These are phyloP conservation scores for Porites cylindrica DNA, from an alignment of 92 coral and sea anemone species.

Conservation along the genomic window DNA sequence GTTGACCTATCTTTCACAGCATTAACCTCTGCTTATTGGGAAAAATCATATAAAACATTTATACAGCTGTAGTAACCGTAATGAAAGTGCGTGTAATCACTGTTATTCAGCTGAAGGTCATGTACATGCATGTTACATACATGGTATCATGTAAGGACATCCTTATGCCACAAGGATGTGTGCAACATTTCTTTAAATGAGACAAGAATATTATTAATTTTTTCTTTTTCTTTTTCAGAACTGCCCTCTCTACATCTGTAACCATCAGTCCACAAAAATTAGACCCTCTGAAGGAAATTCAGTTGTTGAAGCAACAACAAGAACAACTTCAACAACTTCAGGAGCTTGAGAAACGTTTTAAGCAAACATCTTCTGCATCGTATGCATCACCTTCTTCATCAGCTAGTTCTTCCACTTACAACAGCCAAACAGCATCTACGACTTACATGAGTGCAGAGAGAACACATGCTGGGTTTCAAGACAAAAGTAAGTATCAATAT, in stretches of 20 bases:
- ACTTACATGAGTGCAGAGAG: not conserved
- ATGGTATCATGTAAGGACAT: no score
- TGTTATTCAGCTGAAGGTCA: no score
- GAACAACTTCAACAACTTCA: slow-evolving; percentile 88
- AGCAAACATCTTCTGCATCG: slow-evolving; percentile 36
- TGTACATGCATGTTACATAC: no score
- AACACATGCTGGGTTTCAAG: not conserved
- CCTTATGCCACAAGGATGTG: no score
- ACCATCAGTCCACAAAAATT: slow-evolving; percentile 50
- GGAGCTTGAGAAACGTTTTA: slow-evolving; percentile 63
- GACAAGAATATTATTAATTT: no score
- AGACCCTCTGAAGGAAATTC: slow-evolving; percentile 77
- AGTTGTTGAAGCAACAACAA: slow-evolving; percentile 85
- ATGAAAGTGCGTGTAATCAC: no score
- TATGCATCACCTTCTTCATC: not conserved
- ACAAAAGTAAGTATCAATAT: not conserved
- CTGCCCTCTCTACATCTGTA: not conserved
- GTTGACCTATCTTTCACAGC: no score
- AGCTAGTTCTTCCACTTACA: not conserved
- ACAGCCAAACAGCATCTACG: not conserved
- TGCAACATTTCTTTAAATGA: no score
- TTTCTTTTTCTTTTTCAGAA: not conserved
- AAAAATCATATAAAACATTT: no score
- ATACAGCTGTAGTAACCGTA: no score
- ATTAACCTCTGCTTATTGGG: no score